Conservation (phyloP, 2,113 vertebrate genomes). For the Parus major region DNA sequence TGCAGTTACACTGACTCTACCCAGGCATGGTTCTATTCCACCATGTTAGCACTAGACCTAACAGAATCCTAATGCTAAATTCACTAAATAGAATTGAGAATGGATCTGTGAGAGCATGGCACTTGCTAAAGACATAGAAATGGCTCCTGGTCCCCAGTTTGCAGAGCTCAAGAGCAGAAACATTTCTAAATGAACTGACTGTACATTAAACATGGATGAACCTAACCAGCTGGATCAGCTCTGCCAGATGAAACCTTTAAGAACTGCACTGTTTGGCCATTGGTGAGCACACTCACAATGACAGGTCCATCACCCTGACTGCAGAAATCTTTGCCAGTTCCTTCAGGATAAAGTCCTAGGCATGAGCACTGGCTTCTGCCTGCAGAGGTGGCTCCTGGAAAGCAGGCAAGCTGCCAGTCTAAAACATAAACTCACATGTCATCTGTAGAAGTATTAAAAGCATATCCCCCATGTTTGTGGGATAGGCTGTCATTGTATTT, state of each 20-base stretch:
- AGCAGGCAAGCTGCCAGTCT: not conserved
- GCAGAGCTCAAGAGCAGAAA: not conserved
- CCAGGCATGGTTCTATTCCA: not conserved
- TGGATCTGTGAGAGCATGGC: not conserved
- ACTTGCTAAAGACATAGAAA: not conserved
- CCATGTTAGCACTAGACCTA: not conserved
- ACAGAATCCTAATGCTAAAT: not conserved
- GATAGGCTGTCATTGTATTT: not conserved
- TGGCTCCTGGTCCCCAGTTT: not conserved
- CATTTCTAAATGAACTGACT: not conserved
- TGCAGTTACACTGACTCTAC: not conserved
- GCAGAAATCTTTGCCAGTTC: not conserved
- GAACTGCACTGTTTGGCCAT: not conserved
- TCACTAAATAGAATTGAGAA: not conserved
- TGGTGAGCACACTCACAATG: not conserved
- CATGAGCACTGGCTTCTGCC: not conserved
- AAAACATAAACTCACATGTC: not conserved
- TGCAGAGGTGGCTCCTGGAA: not conserved
- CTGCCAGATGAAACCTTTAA: not conserved
- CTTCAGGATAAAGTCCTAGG: not conserved
- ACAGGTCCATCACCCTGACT: not conserved
- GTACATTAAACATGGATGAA: not conserved
- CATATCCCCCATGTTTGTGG: not conserved
- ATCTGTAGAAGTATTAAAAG: not conserved
- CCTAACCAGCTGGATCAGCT: not conserved